phyloP scores from a whole-genome alignment of 2,113 vertebrate genomes.

The Forbesichthys agassizii region DNA sequence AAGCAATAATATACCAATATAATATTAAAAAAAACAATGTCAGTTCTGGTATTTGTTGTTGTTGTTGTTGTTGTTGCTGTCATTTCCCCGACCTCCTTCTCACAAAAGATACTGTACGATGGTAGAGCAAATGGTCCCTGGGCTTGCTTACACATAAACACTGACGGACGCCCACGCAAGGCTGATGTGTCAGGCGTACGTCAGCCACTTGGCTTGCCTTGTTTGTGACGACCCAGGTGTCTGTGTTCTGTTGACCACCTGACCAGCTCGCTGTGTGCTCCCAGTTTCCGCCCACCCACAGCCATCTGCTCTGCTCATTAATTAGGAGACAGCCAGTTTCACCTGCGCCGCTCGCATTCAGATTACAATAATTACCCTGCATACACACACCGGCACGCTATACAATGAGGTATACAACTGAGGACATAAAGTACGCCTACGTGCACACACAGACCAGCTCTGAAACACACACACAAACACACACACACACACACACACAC shows the following conservation, averaged over 20 bases:
- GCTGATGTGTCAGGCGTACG: constrained; percentile 22
- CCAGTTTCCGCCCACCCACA: constrained; percentile 69
- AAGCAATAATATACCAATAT: no score
- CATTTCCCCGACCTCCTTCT: no score
- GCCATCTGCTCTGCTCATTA: constrained; percentile 81
- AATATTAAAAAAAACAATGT: no score
- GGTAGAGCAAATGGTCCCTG: no score
- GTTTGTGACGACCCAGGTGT: constrained; percentile 73
- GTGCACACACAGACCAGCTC: background rate
- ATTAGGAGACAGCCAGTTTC: constrained; percentile 79
- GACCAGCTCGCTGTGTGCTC: constrained; percentile 64
- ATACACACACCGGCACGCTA: constrained; percentile 28
- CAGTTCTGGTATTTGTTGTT: background rate
- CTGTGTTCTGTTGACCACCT: constrained; percentile 75
- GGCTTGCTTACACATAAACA: background rate
- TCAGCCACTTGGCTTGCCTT: constrained; percentile 48
- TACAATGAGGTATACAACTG: background rate
- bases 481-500: constrained; percentile 14
- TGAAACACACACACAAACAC: background rate
- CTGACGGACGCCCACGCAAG: constrained; percentile 3
- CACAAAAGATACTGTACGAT: no score
- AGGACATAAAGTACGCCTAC: background rate
- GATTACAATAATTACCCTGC: constrained; percentile 78
- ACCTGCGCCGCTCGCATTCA: constrained; percentile 79
- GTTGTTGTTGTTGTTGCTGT: background rate